These are phyloP conservation scores for Gadus chalcogrammus DNA, from an alignment of 2,113 vertebrate species.

Conservation along the genomic window DNA sequence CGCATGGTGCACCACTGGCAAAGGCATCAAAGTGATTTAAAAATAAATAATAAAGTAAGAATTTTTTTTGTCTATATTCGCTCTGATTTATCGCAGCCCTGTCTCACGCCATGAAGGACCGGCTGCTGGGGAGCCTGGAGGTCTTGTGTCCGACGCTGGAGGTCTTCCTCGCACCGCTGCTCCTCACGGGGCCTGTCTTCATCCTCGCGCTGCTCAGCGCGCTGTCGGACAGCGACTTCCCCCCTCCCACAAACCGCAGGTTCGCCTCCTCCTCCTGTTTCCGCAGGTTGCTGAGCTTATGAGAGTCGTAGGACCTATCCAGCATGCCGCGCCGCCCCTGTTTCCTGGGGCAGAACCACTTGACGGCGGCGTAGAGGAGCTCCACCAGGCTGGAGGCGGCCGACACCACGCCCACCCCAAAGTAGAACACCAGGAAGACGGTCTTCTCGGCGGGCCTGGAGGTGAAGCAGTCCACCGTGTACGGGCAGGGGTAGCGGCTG, in stretches of 20 bases:
- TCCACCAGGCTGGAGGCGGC: conserved; percentile 78
- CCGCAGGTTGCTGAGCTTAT: conserved; percentile 24
- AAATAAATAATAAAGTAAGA: too few species aligned
- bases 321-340: fast-evolving
- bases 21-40: too few species aligned
- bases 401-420: conserved; percentile 79
- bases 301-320: not conserved
- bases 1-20: too few species aligned
- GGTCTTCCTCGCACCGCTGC: conserved; percentile 24
- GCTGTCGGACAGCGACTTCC: not conserved
- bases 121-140: conserved; percentile 19
- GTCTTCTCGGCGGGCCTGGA: conserved; percentile 91
- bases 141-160: conserved; percentile 8
- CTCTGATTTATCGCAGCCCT: too few species aligned
- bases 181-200: conserved; percentile 25
- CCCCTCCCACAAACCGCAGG: not conserved
- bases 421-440: conserved; percentile 90
- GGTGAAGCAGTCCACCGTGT: conserved; percentile 89
- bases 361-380: conserved; percentile 75
- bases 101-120: conserved; percentile 37
- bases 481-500: conserved; percentile 80
- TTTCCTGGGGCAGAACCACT: conserved; percentile 56
- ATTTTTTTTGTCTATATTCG: too few species aligned
- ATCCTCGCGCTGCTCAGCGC: not conserved
- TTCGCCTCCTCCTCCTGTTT: not conserved